These are phyloP conservation scores for Tachysurus fulvidraco DNA, from an alignment of 2,113 vertebrate genomes.

Conservation along the genomic window DNA sequence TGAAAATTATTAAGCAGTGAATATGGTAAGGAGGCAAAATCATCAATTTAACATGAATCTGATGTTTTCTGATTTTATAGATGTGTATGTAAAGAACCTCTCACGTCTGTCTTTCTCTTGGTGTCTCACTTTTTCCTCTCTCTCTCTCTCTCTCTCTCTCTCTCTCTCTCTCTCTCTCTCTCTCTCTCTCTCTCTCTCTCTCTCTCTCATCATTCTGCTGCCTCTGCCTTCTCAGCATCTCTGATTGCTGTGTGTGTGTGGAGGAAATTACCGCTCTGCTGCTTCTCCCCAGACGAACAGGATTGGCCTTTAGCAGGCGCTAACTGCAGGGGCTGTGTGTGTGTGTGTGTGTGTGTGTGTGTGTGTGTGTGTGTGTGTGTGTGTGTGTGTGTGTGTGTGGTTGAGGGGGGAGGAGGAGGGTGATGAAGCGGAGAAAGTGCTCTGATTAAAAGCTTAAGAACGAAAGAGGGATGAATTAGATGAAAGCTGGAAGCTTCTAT, in stretches of 20 bases:
- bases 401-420: conserved; percentile 45
- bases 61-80: neutral
- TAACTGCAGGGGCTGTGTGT: conserved; percentile 72
- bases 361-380: conserved; percentile 57
- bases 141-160: neutral
- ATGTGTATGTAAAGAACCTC: neutral
- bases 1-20: neutral
- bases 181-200: neutral
- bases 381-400: conserved; percentile 28
- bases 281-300: conserved; percentile 77
- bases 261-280: conserved; percentile 72
- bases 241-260: conserved; percentile 40
- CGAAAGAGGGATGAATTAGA: conserved; percentile 7
- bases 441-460: conserved; percentile 44
- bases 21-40: neutral
- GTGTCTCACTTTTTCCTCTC: neutral
- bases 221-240: neutral
- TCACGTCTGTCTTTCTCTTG: neutral
- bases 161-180: neutral
- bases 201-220: neutral
- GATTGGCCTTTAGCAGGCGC: conserved; percentile 71
- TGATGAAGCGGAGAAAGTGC: conserved; percentile 35
- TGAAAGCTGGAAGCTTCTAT: conserved; percentile 24
- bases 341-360: conserved; percentile 50
- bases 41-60: neutral